A percentile compares a stretch with the other conserved stretches of the same genome.
Evolutionary conservation across 2,797 vertebrate species (phyloP).

Genomic region (Falco peregrinus): DNA sequence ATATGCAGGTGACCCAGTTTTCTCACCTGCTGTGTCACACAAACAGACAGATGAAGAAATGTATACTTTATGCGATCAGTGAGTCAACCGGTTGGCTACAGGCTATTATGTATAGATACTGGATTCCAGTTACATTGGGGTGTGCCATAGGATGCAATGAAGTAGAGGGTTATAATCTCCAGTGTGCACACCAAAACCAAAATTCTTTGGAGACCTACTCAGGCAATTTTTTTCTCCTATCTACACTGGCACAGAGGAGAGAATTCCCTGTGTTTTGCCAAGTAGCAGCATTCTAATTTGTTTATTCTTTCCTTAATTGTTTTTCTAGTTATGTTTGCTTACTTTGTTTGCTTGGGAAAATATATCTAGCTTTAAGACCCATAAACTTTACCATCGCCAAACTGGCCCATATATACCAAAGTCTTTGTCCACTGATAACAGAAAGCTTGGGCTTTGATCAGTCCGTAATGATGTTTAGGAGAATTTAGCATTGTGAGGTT

Average conservation of each 20-base stretch:
- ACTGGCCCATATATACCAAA: not conserved
- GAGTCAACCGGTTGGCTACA: not conserved
- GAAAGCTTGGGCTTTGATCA: not conserved
- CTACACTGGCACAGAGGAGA: not conserved
- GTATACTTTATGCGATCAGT: not conserved
- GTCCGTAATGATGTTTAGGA: not conserved
- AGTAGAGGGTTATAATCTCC: not conserved
- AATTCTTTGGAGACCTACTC: not conserved
- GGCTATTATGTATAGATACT: not conserved
- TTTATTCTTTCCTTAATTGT: not conserved
- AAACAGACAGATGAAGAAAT: not conserved
- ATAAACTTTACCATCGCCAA: not conserved
- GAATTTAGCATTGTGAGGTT: not conserved
- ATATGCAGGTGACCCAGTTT: slow-evolving; percentile 32
- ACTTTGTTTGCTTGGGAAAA: not conserved
- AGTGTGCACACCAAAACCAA: not conserved
- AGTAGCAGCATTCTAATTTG: not conserved
- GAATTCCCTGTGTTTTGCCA: not conserved
- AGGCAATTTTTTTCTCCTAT: not conserved
- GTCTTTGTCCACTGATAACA: not conserved
- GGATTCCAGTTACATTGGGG: not conserved
- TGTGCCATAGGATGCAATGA: not conserved
- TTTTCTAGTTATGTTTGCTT: not conserved
- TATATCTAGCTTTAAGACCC: not conserved
- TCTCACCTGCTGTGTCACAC: not conserved